Evolutionary conservation across 2,113 vertebrate species (phyloP).

Genomic region (Zapus hudsonius): DNA sequence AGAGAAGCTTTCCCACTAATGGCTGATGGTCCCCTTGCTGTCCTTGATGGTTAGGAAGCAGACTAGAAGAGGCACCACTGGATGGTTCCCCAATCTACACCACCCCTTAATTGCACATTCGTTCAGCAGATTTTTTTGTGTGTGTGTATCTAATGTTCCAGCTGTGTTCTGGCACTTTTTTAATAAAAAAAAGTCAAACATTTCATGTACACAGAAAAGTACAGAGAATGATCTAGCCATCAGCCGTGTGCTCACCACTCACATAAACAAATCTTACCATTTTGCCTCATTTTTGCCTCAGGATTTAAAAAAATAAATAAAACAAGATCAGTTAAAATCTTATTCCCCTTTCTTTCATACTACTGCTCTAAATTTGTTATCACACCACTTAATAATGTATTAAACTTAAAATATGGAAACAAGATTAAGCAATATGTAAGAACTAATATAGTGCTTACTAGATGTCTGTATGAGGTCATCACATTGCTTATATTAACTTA

Average conservation of each 20-base stretch:
- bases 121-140: neutral
- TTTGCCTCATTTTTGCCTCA: neutral
- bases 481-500: neutral
- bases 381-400: neutral
- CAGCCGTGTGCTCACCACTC: neutral
- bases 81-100: neutral
- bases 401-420: no score
- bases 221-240: neutral
- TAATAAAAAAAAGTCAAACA: slow-evolving; percentile 12
- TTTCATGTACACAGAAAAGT: neutral
- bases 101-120: neutral
- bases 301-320: neutral
- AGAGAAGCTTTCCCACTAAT: neutral
- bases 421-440: neutral
- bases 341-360: neutral
- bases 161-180: neutral
- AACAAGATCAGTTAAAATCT: slow-evolving; percentile 27
- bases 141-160: neutral
- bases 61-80: neutral
- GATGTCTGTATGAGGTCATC: neutral
- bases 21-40: fast-evolving
- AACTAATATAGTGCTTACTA: neutral
- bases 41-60: neutral
- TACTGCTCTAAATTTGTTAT: neutral
- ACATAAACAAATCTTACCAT: neutral